phyloP scores from a whole-genome alignment of 2,113 vertebrate genomes.

The Alaudala cheleensis region DNA sequence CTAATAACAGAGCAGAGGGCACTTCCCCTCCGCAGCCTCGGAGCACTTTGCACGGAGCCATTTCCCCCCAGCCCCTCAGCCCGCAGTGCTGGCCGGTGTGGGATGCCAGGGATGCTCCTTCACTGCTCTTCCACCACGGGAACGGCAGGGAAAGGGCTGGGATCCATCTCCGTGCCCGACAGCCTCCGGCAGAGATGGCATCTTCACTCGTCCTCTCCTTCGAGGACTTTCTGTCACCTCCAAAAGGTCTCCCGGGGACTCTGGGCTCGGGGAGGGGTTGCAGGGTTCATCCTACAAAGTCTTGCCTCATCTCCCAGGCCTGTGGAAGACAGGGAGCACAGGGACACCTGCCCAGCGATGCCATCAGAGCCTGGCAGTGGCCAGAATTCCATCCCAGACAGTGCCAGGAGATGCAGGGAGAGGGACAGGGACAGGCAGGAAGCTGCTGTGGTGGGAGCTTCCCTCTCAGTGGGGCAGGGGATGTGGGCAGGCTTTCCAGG shows the following conservation, averaged over 20 bases:
- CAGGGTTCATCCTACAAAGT: not conserved
- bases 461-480: not conserved
- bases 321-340: not conserved
- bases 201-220: not conserved
- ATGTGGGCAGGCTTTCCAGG: not conserved
- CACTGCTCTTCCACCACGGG: fast-evolving
- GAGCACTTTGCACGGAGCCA: not conserved
- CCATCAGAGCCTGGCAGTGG: not conserved
- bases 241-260: not conserved
- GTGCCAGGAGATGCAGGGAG: not conserved
- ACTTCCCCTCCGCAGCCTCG: constrained; percentile 17
- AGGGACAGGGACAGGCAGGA: not conserved
- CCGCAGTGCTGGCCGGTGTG: fast-evolving
- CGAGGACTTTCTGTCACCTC: fast-evolving
- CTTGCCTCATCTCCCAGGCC: not conserved
- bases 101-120: not conserved
- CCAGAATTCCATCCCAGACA: not conserved
- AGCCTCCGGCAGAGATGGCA: not conserved
- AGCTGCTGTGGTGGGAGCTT: not conserved
- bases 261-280: too few species aligned
- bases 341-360: not conserved
- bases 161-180: not conserved
- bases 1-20: constrained; percentile 48
- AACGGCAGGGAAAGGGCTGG: not conserved
- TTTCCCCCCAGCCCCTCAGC: not conserved